Percentiles rank a stretch among this genome's conserved stretches.
Conservation (phyloP, 2,888 invertebrate genomes). For the Protodeltote pygarga region DNA sequence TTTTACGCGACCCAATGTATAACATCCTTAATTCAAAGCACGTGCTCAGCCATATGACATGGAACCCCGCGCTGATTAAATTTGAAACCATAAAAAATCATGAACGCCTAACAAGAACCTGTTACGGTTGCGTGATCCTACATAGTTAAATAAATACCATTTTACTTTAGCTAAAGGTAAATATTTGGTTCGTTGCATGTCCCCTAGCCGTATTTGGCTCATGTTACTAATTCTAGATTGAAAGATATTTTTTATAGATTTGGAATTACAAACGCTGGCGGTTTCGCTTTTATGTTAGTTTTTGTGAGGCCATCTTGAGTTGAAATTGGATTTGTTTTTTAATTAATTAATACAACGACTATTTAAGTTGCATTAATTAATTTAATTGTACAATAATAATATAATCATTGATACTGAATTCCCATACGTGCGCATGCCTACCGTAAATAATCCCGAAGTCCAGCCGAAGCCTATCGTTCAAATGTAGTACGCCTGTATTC, state of each 20-base stretch:
- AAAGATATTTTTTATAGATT: constrained; percentile 50
- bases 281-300: constrained; percentile 17
- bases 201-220: constrained; percentile 40
- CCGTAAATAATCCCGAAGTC: no score
- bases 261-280: constrained; percentile 26
- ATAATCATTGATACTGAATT: no score
- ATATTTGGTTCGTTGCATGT: constrained; percentile 56
- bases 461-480: no score
- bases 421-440: no score
- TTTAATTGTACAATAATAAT: no score
- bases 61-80: constrained; percentile 70
- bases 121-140: constrained; percentile 51
- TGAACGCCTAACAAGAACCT: constrained; percentile 50
- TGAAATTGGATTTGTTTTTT: neutral
- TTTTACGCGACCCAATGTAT: constrained; percentile 16
- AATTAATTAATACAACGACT: no score
- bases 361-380: no score
- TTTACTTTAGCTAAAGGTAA: constrained; percentile 49
- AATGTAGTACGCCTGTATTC: no score
- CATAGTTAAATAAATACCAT: constrained; percentile 51
- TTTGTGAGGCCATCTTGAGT: neutral
- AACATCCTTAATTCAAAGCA: constrained; percentile 49
- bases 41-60: constrained; percentile 48
- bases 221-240: constrained; percentile 43
- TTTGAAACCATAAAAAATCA: constrained; percentile 76